Conservation (phyloP, 2,797 vertebrate species). For the Crotalus adamanteus region DNA sequence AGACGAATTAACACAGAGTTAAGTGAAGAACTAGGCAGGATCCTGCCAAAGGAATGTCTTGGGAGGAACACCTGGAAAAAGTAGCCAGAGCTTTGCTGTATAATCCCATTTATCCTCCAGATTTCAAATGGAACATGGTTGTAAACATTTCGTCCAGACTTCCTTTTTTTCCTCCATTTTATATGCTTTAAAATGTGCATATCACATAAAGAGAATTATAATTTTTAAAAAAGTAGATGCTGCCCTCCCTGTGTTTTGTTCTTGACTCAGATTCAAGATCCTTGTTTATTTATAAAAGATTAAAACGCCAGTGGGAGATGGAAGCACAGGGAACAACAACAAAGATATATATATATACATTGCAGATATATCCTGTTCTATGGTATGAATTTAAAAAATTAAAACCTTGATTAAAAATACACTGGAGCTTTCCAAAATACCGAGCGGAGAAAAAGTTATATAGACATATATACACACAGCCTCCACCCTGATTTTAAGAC, state of each 20-base stretch:
- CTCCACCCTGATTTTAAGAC: neutral
- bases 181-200: neutral
- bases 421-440: conserved; percentile 29
- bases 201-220: neutral
- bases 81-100: neutral
- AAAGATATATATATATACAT: neutral
- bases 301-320: neutral
- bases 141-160: neutral
- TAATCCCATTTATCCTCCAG: neutral
- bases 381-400: neutral
- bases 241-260: neutral
- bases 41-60: neutral
- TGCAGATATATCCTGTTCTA: neutral
- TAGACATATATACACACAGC: neutral
- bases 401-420: conserved; percentile 31
- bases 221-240: neutral
- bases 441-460: neutral
- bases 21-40: neutral
- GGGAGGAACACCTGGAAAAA: fast-evolving
- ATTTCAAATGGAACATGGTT: neutral
- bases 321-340: neutral
- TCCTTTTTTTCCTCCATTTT: neutral
- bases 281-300: neutral
- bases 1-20: neutral
- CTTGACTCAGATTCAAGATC: neutral